Evolutionary conservation across 2,888 invertebrate genomes (phyloP), one percentile per base, ranked within the genome.

Genomic region (Malthinus flaveolus): DNA sequence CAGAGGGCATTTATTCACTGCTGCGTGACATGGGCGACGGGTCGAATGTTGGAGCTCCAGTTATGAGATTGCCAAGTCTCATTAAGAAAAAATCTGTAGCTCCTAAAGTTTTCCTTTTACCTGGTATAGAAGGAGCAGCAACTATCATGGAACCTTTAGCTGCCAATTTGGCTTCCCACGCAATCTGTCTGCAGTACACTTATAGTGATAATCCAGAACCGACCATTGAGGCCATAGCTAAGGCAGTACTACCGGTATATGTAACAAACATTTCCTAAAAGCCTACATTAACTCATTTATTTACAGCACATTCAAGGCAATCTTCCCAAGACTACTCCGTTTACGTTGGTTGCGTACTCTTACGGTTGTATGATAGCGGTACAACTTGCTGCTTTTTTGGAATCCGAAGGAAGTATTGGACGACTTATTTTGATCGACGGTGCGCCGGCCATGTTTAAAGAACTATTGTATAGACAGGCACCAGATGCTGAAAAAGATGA

Each of bases 291-390:
- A 23, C 23, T 5, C 23, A 23, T n/a, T n/a, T n/a, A 23, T 23
- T 23, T 23, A 3, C n/a, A 23, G 23, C 23, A 15, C 13, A n/a
- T 42, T 3, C 15, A 42, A 42, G 15, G 9, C 10, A 42, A 42
- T 23, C 4, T 42, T 1, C n/a, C n/a, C 12, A 42, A 42, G 15
- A 15, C 39, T 0, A 7, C 84, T 48, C 81, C 82, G 0, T 94
- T 90, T 79, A 84, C 85, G 57, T 74, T 97, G 1, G 83, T 90
- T n/a, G 95, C 91, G 1, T 95, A 97, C 80, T 97, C 97, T 9
- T 96, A 87, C 72, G 97, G 97, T 39, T 82, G 88, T 0, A 76
- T 90, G 15, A 81, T 95, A 11, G 88, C 90, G 0, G 77, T 95
- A 53, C 91, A 95, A 74, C 79, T 96, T 58, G 89, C 87, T 3